These are phyloP conservation scores for Rhynchonycteris naso DNA, from an alignment of 2,797 vertebrate species.

Conservation along the genomic window DNA sequence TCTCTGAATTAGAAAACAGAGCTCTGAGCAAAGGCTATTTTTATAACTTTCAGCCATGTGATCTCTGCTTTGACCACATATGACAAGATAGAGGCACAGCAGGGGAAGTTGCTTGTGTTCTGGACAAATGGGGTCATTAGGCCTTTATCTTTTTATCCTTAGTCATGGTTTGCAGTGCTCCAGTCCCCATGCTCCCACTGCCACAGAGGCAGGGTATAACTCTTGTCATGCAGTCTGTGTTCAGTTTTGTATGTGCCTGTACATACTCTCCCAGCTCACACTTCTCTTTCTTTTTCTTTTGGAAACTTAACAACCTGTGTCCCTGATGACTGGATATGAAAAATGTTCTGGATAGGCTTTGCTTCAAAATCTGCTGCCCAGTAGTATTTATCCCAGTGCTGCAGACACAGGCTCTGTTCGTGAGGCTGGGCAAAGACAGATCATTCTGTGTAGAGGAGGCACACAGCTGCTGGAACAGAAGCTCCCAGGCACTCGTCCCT, in stretches of 20 bases:
- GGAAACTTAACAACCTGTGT: background rate
- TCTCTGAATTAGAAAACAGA: constrained; percentile 21
- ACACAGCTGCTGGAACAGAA: rapidly evolving
- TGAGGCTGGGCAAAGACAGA: background rate
- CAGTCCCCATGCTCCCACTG: background rate
- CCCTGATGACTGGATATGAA: background rate
- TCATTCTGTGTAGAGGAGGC: background rate
- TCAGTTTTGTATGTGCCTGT: background rate
- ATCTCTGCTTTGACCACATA: background rate
- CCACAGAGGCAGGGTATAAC: background rate
- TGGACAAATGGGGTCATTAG: background rate
- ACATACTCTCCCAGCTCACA: background rate
- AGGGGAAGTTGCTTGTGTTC: background rate
- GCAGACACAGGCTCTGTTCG: background rate
- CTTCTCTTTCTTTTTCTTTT: background rate
- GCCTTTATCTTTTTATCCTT: constrained; percentile 14
- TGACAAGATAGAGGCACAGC: background rate
- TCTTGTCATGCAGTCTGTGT: background rate
- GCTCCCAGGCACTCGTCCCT: background rate
- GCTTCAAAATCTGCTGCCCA: constrained; percentile 32
- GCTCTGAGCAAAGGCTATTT: background rate
- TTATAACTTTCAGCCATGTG: background rate
- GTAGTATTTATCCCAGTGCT: background rate
- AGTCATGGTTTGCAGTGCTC: background rate
- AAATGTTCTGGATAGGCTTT: constrained; percentile 34